These are phyloP conservation scores for honey bee (Apis mellifera) DNA, from an alignment of 1,140 invertebrate genomes.

Conservation along the genomic window DNA sequence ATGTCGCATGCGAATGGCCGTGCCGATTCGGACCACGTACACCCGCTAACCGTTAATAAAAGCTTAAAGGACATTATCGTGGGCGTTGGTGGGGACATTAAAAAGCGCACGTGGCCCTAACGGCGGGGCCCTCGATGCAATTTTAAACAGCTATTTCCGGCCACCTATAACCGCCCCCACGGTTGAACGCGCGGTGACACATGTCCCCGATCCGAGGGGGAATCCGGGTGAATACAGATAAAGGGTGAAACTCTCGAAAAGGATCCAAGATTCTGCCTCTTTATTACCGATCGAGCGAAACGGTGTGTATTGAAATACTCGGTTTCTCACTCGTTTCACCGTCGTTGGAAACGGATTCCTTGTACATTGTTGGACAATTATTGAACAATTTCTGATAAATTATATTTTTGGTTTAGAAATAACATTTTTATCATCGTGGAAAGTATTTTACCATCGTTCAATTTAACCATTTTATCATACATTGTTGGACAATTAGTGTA, in stretches of 20 bases:
- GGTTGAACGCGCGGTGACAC: constrained; percentile 77
- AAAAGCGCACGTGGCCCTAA: constrained; percentile 80
- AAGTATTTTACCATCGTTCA: too few species aligned
- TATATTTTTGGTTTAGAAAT: too few species aligned
- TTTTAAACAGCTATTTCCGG: constrained; percentile 80
- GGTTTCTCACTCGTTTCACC: too few species aligned
- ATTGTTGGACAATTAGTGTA: too few species aligned
- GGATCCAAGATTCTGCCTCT: constrained; percentile 8
- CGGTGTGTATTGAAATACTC: too few species aligned
- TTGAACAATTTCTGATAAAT: too few species aligned
- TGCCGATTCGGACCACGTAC: constrained; percentile 79
- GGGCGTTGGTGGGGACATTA: constrained; percentile 78
- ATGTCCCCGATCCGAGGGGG: constrained; percentile 75
- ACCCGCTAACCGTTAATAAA: constrained; percentile 79
- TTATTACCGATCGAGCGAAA: constrained; percentile 28
- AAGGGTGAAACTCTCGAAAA: constrained; percentile 51
- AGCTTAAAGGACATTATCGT: constrained; percentile 81
- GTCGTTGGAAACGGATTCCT: too few species aligned
- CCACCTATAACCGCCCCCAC: constrained; percentile 70
- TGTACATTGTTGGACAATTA: too few species aligned
- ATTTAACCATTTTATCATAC: too few species aligned
- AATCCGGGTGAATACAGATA: constrained; percentile 75
- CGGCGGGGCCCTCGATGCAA: constrained; percentile 76
- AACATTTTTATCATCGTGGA: too few species aligned
- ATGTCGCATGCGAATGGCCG: constrained; percentile 66